Conservation (phyloP, 2,888 invertebrate genomes). For the Eupithecia subumbrata region DNA sequence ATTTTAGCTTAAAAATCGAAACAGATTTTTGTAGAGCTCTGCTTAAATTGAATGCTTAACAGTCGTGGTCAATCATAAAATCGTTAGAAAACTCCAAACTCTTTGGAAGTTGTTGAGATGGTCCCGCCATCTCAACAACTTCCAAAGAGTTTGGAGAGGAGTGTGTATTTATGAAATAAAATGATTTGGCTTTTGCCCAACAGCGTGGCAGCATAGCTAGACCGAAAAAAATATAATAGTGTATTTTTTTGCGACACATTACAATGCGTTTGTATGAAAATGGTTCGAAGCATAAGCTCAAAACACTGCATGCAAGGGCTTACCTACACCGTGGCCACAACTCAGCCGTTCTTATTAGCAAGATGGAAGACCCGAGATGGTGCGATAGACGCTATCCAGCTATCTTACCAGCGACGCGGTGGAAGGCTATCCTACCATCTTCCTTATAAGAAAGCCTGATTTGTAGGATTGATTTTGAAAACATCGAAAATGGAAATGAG, state of each 20-base stretch:
- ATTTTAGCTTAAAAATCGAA: background rate
- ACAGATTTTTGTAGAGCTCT: background rate
- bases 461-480: background rate
- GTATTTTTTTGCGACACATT: background rate
- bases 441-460: background rate
- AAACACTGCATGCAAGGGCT: conserved; percentile 4
- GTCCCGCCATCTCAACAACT: background rate
- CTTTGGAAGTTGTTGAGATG: too few species aligned
- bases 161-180: background rate
- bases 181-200: too few species aligned
- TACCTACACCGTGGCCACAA: background rate
- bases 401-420: background rate
- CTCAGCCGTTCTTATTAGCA: conserved; percentile 4
- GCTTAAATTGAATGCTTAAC: background rate
- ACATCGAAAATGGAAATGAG: background rate
- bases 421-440: background rate
- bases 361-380: conserved; percentile 6
- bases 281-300: background rate
- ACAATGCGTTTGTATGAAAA: background rate
- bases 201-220: background rate
- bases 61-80: background rate
- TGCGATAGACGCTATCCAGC: background rate
- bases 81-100: too few species aligned
- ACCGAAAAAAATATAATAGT: background rate
- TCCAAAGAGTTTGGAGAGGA: background rate